A percentile compares a stretch with the other conserved stretches of the same genome.
Conservation (phyloP, 2,888 invertebrate genomes). For the Epsilonema sp. region DNA sequence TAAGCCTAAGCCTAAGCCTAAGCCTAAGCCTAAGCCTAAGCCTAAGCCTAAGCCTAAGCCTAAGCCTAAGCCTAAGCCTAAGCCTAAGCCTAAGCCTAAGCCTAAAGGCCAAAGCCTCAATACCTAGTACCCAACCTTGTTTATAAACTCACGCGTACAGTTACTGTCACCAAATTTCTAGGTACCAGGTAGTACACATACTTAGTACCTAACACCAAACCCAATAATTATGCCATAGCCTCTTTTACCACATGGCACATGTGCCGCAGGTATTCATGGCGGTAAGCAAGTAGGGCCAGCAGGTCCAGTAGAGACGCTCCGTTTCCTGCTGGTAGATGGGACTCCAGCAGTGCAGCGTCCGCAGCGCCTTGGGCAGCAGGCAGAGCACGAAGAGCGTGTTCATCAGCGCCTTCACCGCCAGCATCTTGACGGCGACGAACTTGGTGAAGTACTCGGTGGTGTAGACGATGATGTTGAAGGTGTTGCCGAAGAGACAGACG, state of each 20-base stretch:
- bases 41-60: too few species aligned
- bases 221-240: not conserved
- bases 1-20: too few species aligned
- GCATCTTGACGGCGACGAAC: not conserved
- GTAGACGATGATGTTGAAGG: slow-evolving; percentile 1
- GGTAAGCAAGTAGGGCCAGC: not conserved
- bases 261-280: not conserved
- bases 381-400: slow-evolving; percentile 3
- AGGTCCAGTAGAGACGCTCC: not conserved
- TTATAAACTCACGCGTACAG: too few species aligned
- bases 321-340: not conserved
- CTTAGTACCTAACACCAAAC: too few species aligned
- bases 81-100: too few species aligned
- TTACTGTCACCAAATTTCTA: too few species aligned
- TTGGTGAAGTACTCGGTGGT: not conserved
- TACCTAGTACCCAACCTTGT: too few species aligned
- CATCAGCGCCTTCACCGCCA: not conserved
- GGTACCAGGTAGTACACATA: too few species aligned
- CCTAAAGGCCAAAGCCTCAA: too few species aligned
- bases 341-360: not conserved
- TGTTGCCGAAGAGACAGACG: not conserved
- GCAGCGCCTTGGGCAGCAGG: slow-evolving; percentile 2
- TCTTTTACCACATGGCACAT: not conserved
- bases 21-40: too few species aligned
- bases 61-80: too few species aligned